Conservation (phyloP, 1,140 invertebrate genomes). For the Diorhabda carinulata region DNA sequence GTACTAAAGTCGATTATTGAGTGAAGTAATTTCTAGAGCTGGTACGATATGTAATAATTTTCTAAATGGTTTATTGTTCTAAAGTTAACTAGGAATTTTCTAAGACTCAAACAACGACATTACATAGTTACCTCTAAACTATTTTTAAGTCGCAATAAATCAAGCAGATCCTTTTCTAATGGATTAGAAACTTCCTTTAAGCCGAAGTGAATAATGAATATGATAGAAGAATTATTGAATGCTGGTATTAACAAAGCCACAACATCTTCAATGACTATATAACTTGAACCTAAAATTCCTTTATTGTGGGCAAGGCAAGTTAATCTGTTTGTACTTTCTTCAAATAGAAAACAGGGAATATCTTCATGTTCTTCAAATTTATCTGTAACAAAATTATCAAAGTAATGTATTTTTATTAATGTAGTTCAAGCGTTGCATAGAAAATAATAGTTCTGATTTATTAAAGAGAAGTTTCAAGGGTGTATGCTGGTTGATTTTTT, state of each 20-base stretch:
- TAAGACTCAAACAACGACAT: too few species aligned
- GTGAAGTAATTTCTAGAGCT: too few species aligned
- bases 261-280: slow-evolving; percentile 38
- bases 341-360: slow-evolving; percentile 45
- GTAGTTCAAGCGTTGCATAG: too few species aligned
- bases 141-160: slow-evolving; percentile 40
- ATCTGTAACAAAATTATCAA: slow-evolving; percentile 20
- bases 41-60: too few species aligned
- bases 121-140: slow-evolving; percentile 38
- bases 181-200: slow-evolving; percentile 30
- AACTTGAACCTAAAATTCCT: slow-evolving; percentile 39
- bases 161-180: slow-evolving; percentile 23
- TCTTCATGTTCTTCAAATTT: slow-evolving; percentile 50
- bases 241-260: slow-evolving; percentile 45
- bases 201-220: slow-evolving; percentile 30
- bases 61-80: too few species aligned
- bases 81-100: too few species aligned
- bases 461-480: too few species aligned
- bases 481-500: too few species aligned
- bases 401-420: too few species aligned
- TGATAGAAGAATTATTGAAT: slow-evolving; percentile 19
- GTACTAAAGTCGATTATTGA: too few species aligned
- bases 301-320: slow-evolving; percentile 42
- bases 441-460: too few species aligned
- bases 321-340: slow-evolving; percentile 38